Evolutionary conservation across 2,888 invertebrate species (phyloP).

Genomic region (Rhingia campestris): DNA sequence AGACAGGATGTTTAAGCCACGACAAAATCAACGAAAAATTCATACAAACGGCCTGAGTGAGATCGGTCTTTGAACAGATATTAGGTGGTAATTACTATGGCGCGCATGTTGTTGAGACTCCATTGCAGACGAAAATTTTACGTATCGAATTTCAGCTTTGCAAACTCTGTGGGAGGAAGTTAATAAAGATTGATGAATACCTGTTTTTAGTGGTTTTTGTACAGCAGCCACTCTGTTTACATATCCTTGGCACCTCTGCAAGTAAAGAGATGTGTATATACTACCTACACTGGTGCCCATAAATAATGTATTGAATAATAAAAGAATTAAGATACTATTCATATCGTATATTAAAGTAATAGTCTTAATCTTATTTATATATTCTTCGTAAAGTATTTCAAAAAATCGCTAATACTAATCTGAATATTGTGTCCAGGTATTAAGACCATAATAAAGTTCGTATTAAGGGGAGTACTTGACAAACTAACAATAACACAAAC

Average conservation of each 20-base stretch:
- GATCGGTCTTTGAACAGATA: slow-evolving; percentile 50
- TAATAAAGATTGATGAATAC: slow-evolving; percentile 55
- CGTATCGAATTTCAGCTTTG: slow-evolving; percentile 51
- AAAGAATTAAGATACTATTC: too few relatives aligned
- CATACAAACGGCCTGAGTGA: slow-evolving; percentile 1
- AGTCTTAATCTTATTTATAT: too few relatives aligned
- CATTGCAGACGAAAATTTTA: slow-evolving; percentile 53
- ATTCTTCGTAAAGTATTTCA: too few relatives aligned
- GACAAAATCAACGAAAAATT: slow-evolving; percentile 32
- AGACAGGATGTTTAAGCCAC: slow-evolving; percentile 59
- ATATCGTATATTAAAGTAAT: too few relatives aligned
- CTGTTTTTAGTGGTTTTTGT: slow-evolving; percentile 5
- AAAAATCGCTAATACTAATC: too few relatives aligned
- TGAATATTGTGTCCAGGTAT: too few relatives aligned
- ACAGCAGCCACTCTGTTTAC: slow-evolving; percentile 47
- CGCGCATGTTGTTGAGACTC: slow-evolving; percentile 35
- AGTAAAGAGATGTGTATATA: background rate
- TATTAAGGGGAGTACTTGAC: too few relatives aligned
- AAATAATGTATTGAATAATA: background rate
- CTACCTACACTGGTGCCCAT: slow-evolving; percentile 17
- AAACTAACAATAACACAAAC: too few relatives aligned
- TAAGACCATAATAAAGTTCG: too few relatives aligned
- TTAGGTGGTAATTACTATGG: slow-evolving; percentile 71
- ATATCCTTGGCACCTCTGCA: slow-evolving; percentile 39
- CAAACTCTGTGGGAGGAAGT: slow-evolving; percentile 57